These are phyloP conservation scores for Armadillidium nasatum DNA, from an alignment of 1,140 invertebrate genomes.

Conservation along the genomic window DNA sequence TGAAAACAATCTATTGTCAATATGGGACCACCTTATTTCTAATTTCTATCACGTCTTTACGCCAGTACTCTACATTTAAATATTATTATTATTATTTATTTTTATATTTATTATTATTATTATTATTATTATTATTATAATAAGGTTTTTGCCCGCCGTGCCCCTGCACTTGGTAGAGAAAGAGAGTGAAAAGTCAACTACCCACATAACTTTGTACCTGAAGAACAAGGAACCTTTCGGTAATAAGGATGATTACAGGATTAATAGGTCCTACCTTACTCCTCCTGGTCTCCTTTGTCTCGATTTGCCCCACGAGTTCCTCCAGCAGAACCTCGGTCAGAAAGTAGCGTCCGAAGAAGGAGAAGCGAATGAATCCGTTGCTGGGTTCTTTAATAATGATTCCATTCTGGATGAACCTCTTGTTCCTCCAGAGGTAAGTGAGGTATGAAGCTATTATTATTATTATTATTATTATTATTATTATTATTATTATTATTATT, in stretches of 20 bases:
- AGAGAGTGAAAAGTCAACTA: conserved; percentile 40
- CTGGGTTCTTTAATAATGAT: not conserved
- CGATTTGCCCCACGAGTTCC: conserved; percentile 37
- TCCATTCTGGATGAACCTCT: too few relatives aligned
- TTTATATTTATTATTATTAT: too few relatives aligned
- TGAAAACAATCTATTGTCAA: too few relatives aligned
- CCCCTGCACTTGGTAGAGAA: conserved; percentile 44
- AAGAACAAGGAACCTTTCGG: conserved; percentile 39
- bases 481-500: too few relatives aligned
- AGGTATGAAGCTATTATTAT: too few relatives aligned
- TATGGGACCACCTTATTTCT: too few relatives aligned
- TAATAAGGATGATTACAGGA: conserved; percentile 42
- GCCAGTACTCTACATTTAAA: too few relatives aligned
- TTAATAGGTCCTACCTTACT: conserved; percentile 40
- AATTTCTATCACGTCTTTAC: too few relatives aligned
- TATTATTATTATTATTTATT: too few relatives aligned
- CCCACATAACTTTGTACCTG: conserved; percentile 33
- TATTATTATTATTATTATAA: too few relatives aligned
- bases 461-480: too few relatives aligned
- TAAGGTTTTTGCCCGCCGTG: conserved; percentile 41
- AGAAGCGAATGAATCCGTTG: not conserved
- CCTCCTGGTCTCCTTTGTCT: conserved; percentile 33
- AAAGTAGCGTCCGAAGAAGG: not conserved
- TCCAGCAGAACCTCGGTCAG: conserved; percentile 14
- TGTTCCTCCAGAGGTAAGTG: too few relatives aligned